Evolutionary conservation across 1,140 invertebrate genomes (phyloP), one percentile per base, ranked within the genome.

Genomic region (Trichonephila clavata): DNA sequence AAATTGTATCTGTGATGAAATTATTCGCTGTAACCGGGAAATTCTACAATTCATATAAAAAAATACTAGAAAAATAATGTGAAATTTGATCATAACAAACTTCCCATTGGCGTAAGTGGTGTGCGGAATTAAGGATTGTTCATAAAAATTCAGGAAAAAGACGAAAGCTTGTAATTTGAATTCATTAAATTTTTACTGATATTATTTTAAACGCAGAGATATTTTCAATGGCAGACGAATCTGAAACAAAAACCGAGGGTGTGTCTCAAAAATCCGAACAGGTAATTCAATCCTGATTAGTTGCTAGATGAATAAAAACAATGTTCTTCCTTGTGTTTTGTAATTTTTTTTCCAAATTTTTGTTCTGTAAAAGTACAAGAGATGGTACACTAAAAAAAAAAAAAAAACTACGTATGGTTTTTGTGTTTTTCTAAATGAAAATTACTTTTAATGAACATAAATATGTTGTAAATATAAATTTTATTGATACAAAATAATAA

Each of bases 201-300:
- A 27, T 3, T 24, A n/a, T n/a, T 24, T 68, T 7, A 68, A 68
- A n/a, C 65, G 13, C 10, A 6, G 18, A 77, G 0, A 32, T 63
- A 39, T 71, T 61, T 14, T 32, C 21, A 43, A 92, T 92, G 91
- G 91, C 61, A 65, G 91, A 92, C 20, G 63, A 86, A 57, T 77
- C 91, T n/a, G 91, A 86, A 32, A 39, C 24, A 7, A 86, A 86
- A 92, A n/a, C 81, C 18, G 91, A 92, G 91, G 91, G 83, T 92
- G 91, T 86, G 83, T 92, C 91, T 71, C 81, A 68, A 6, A 92
- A 92, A 86, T 59, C 91, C 8, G 91, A 92, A 24, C 91, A 92
- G 91, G 91, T 86, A 86, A 92, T 39, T 60, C 43, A 13, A 39
- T 24, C 13, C 6, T 68, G n/a, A 24, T 43, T 27, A 24, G n/a